Base-by-base conservation (phyloP, 1,140 invertebrate species). In the Atta texana region DNA sequence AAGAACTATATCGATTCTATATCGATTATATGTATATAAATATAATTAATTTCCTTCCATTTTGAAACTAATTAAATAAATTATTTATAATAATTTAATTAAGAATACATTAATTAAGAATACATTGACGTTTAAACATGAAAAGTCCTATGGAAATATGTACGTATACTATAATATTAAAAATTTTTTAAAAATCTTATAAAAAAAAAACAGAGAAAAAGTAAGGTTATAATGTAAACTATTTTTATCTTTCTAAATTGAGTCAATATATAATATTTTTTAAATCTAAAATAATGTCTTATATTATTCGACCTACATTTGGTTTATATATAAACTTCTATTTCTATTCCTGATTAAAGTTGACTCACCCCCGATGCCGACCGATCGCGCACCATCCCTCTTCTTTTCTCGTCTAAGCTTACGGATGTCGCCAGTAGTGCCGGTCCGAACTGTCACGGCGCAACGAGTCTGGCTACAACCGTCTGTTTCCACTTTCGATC, bases 381-480 rank as follows among this genome's bases (percentile, higher is more conserved):
- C 66, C 34, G 68, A 72, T 80, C 63, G 44, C 63, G 49, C 61
- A 34, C 12, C 66, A 18, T 39, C n/a, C 69, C 24, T 55, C 24
- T 84, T 31, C 55, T 63, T 61, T 84, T 61, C 55, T 61, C 69
- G 24, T n/a, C 24, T 24, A 69, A 28, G 68, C 69, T 74, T 87
- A 84, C 88, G 90, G 89, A 91, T 91, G 89, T 90, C 89, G 89
- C 89, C 80, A 77, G 59, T 55, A 80, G 86, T 88, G 88, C 63
- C 80, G 51, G 12, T 39, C 49, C 63, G n/a, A 49, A 34, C 80
- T 77, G 59, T 31, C 59, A 44, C 76, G 76, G 76, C 63, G 68
- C 53, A 2, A 16, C 53, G 53, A 44, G 28, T 49, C 78, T 44
- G 63, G 2, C 87, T 59, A 18, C 39, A 14, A 66, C 61, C 86